These are phyloP conservation scores for Thinocorus orbignyianus DNA, from an alignment of 2,113 vertebrate genomes.

Conservation along the genomic window DNA sequence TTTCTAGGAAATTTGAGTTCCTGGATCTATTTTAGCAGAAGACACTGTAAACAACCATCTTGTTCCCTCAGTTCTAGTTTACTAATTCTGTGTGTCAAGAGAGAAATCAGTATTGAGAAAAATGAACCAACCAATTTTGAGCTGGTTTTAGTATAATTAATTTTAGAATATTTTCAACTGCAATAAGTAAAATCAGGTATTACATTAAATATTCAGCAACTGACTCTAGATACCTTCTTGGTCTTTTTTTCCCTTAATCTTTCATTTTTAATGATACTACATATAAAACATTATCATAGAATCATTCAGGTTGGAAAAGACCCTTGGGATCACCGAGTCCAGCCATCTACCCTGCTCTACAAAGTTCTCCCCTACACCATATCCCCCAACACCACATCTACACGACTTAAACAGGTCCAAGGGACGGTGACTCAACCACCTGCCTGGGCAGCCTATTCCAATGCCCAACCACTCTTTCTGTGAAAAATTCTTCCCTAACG, in stretches of 20 bases:
- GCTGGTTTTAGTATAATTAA: neutral
- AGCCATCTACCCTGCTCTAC: no score
- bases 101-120: neutral
- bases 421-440: no score
- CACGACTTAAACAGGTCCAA: no score
- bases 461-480: no score
- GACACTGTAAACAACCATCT: neutral
- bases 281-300: no score
- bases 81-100: neutral
- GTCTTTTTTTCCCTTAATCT: neutral
- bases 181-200: neutral
- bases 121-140: neutral
- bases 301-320: no score
- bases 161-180: neutral
- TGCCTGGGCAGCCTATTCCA: no score
- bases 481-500: no score
- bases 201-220: neutral
- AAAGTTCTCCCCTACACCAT: no score
- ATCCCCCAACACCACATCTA: no score
- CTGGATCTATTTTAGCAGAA: neutral
- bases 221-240: neutral
- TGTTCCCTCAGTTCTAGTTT: neutral
- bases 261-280: neutral
- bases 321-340: no score
- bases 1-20: neutral